Conservation (phyloP, 2,113 vertebrate species). For the Dinomys branickii region DNA sequence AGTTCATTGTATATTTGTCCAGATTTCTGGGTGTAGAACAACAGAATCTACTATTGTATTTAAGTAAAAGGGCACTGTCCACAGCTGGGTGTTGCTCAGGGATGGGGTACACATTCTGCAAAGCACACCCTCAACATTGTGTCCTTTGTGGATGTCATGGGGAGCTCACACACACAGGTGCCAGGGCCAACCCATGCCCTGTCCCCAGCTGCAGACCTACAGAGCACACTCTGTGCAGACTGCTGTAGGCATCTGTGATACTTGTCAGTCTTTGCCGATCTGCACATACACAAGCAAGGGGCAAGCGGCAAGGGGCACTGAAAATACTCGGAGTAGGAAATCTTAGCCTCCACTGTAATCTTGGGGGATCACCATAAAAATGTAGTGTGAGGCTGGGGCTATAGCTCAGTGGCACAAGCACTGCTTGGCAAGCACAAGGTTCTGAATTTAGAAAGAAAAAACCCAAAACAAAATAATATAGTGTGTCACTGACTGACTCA, state of each 20-base stretch:
- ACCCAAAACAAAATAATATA: too few relatives aligned
- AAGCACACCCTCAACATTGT: too few relatives aligned
- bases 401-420: too few relatives aligned
- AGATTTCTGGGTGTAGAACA: background rate
- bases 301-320: background rate
- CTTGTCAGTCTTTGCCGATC: background rate
- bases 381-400: too few relatives aligned
- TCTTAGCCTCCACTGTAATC: background rate
- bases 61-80: background rate
- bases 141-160: background rate
- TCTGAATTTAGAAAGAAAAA: too few relatives aligned
- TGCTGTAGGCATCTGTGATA: background rate
- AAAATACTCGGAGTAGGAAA: too few relatives aligned
- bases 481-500: background rate
- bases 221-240: background rate
- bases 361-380: background rate
- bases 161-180: background rate
- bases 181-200: background rate
- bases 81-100: background rate
- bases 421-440: too few relatives aligned
- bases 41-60: background rate
- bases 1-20: background rate
- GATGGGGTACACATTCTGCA: background rate
- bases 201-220: too few relatives aligned
- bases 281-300: background rate